Percentiles rank a stretch among this genome's conserved stretches.
Evolutionary conservation across 2,113 vertebrate genomes (phyloP).

Genomic region (Eubucco bourcierii): DNA sequence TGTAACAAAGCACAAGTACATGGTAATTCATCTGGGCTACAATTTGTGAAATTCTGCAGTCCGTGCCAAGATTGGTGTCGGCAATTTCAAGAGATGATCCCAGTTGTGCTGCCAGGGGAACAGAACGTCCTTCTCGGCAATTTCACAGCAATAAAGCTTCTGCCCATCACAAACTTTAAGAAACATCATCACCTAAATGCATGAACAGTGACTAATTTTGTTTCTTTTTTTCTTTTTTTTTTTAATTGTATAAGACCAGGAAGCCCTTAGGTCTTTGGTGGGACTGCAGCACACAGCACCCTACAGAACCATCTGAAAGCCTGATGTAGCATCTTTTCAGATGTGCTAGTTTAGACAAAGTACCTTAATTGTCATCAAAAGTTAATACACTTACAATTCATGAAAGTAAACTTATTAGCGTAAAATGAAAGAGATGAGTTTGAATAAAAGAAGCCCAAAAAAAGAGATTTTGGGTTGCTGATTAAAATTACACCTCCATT

Average conservation of each 20-base stretch:
- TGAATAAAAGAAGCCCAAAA: neutral
- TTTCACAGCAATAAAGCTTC: constrained; percentile 35
- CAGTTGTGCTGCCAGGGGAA: constrained; percentile 66
- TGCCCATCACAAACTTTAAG: neutral
- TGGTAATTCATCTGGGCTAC: constrained; percentile 58
- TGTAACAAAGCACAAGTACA: constrained; percentile 42
- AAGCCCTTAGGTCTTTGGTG: neutral
- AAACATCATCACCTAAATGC: constrained; percentile 25
- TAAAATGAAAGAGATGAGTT: neutral
- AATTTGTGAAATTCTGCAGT: constrained; percentile 50
- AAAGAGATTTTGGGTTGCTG: neutral
- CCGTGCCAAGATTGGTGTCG: constrained; percentile 54
- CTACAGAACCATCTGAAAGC: neutral
- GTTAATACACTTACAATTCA: neutral
- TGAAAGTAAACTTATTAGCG: neutral
- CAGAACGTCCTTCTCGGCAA: constrained; percentile 54
- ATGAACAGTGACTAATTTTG: constrained; percentile 5
- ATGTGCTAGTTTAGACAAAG: neutral
- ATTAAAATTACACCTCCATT: neutral
- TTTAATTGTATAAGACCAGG: neutral
- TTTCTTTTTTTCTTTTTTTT: neutral
- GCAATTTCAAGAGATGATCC: constrained; percentile 54
- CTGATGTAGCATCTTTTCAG: rapidly evolving
- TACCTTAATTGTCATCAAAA: neutral
- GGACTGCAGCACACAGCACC: neutral